Conservation (phyloP, 53 echinoderm and acorn worm species). For the Actinopyga echinites region DNA sequence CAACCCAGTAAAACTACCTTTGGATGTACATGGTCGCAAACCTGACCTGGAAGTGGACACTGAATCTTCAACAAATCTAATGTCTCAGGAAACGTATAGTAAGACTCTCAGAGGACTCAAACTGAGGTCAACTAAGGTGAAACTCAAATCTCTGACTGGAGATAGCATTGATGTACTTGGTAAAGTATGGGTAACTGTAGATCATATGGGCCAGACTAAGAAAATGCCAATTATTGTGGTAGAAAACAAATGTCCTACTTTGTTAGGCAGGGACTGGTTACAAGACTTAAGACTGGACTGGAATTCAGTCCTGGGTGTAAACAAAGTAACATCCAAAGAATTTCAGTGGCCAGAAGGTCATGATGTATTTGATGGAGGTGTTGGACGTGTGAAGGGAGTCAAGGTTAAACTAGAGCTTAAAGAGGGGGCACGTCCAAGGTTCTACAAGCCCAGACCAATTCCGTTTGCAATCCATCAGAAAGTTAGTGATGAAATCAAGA, state of each 20-base stretch:
- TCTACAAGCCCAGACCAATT: conserved; percentile 23
- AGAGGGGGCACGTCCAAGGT: conserved; percentile 15
- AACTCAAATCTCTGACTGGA: conserved; percentile 6
- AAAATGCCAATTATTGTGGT: conserved; percentile 5
- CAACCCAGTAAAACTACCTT: too few species aligned
- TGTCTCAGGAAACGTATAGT: neutral
- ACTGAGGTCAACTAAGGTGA: neutral
- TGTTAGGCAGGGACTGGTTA: conserved; percentile 35
- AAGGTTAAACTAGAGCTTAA: conserved; percentile 15
- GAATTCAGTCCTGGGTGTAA: neutral
- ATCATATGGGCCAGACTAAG: neutral
- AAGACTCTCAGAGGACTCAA: neutral
- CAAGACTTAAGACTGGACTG: conserved; percentile 14
- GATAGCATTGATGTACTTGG: neutral
- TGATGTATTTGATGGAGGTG: conserved; percentile 3
- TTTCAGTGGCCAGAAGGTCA: neutral
- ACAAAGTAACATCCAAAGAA: neutral
- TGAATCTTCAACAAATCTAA: neutral
- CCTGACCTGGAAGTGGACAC: conserved; percentile 11
- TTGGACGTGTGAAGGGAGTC: neutral
- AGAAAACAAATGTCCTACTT: neutral
- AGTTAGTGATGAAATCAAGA: too few species aligned
- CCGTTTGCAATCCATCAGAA: conserved; percentile 17
- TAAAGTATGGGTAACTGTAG: neutral
- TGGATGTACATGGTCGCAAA: neutral